These are phyloP conservation scores for Atherinomorus stipes DNA, from an alignment of 2,113 vertebrate genomes.

Conservation along the genomic window DNA sequence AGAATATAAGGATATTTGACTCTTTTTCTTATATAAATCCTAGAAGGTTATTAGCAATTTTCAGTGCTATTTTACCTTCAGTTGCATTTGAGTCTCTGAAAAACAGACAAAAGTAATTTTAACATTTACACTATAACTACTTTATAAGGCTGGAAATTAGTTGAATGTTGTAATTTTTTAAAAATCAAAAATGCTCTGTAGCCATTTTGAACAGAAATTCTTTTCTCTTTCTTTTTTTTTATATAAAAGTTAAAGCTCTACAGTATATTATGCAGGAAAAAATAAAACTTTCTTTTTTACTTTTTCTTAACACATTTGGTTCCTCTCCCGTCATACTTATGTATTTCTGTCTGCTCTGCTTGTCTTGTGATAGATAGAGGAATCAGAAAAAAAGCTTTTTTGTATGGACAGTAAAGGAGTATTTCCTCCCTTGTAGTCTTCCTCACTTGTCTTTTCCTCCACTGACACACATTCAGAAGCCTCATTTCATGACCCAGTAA, in stretches of 20 bases:
- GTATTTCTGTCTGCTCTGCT: neutral
- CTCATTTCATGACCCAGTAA: slow-evolving; percentile 74
- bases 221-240: neutral
- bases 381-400: slow-evolving; percentile 17
- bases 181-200: no score
- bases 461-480: slow-evolving; percentile 67
- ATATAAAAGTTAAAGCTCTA: neutral
- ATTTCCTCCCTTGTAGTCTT: slow-evolving; percentile 1
- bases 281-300: neutral
- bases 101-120: no score
- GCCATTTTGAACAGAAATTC: neutral
- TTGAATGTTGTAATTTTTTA: no score
- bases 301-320: neutral
- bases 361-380: neutral
- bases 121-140: no score
- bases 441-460: slow-evolving; percentile 41
- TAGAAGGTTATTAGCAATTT: no score
- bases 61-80: no score
- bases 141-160: no score
- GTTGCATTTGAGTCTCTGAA: no score
- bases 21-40: no score
- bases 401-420: slow-evolving; percentile 20
- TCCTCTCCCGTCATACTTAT: neutral
- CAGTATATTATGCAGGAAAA: neutral
- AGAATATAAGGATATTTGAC: no score